Percentiles rank a stretch among this genome's conserved stretches.
Conservation (phyloP, 2,888 invertebrate genomes). For the Furcula furcula region DNA sequence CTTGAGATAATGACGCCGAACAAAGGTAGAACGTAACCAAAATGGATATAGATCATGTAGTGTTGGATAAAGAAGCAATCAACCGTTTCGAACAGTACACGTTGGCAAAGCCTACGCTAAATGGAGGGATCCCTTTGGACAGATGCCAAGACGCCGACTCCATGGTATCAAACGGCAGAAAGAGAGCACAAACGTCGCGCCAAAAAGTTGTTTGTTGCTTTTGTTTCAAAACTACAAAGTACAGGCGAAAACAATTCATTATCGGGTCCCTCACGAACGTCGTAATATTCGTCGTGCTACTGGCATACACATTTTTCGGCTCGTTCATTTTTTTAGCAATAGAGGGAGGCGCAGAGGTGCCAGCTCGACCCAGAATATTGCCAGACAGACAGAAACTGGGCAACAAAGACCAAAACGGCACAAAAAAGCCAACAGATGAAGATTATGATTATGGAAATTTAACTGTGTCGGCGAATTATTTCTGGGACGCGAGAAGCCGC, state of each 20-base stretch:
- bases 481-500: constrained; percentile 74
- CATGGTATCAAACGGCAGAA: constrained; percentile 74
- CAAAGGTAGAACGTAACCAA: constrained; percentile 55
- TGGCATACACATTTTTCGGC: constrained; percentile 89
- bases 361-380: constrained; percentile 72
- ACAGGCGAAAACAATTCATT: constrained; percentile 82
- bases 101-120: constrained; percentile 72
- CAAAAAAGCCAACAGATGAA: constrained; percentile 65
- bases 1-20: constrained; percentile 62
- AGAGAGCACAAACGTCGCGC: constrained; percentile 69
- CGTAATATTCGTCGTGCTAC: constrained; percentile 89
- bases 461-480: constrained; percentile 71
- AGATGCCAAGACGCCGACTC: constrained; percentile 79
- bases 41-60: constrained; percentile 77
- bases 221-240: constrained; percentile 80
- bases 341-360: constrained; percentile 85
- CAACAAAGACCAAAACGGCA: constrained; percentile 72
- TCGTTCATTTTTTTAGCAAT: constrained; percentile 93
- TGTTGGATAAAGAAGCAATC: constrained; percentile 77
- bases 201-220: constrained; percentile 80
- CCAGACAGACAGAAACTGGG: constrained; percentile 75
- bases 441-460: constrained; percentile 65
- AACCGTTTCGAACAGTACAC: constrained; percentile 77
- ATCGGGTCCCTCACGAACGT: constrained; percentile 90
- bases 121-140: constrained; percentile 77